These are phyloP conservation scores for Ceriagrion tenellum DNA, from an alignment of 2,888 invertebrate species.

Conservation along the genomic window DNA sequence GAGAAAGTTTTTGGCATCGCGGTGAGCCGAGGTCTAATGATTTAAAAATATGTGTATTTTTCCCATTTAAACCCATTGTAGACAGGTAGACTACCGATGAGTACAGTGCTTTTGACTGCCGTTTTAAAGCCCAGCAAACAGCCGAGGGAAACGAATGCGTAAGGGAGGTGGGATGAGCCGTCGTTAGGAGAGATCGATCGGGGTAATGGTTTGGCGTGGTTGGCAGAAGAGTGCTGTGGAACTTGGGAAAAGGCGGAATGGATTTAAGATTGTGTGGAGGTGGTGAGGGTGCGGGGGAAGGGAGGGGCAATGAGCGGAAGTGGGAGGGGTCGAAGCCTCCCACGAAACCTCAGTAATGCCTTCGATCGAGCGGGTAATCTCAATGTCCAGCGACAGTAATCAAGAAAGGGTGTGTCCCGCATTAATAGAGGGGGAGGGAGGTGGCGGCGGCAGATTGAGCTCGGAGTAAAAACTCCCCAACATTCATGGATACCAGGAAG, in stretches of 20 bases:
- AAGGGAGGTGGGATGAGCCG: too few species aligned
- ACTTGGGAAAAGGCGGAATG: background rate
- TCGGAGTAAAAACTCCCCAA: background rate
- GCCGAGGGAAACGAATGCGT: too few species aligned
- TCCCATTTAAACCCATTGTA: too few species aligned
- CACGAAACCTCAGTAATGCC: constrained; percentile 2
- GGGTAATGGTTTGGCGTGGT: too few species aligned
- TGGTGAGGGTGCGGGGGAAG: background rate
- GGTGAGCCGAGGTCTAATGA: too few species aligned
- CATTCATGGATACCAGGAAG: background rate
- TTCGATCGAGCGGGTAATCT: constrained; percentile 38
- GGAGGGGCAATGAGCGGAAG: constrained; percentile 31
- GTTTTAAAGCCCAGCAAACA: too few species aligned
- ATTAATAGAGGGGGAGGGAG: constrained; percentile 18
- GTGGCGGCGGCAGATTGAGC: background rate
- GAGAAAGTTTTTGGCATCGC: too few species aligned
- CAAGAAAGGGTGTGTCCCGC: constrained; percentile 51
- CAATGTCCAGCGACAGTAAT: constrained; percentile 49
- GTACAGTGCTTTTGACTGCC: too few species aligned
- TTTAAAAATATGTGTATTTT: too few species aligned
- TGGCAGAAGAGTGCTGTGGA: background rate
- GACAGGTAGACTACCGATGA: too few species aligned
- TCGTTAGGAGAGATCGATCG: too few species aligned
- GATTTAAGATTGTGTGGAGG: background rate
- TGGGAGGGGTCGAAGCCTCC: constrained; percentile 27